Conservation (phyloP, 2,113 vertebrate species). For the Cryptotis parvus region DNA sequence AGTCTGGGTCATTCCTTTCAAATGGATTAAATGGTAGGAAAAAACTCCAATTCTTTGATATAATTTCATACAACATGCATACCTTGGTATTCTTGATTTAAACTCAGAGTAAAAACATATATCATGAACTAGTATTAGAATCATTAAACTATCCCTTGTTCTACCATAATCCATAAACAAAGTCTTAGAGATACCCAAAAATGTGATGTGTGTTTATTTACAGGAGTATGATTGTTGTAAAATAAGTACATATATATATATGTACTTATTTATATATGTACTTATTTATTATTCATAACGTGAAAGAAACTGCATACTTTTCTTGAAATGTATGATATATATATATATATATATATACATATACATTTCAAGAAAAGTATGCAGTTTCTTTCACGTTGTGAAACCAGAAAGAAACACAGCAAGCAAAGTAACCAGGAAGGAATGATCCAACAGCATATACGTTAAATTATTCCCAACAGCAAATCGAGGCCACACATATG, state of each 20-base stretch:
- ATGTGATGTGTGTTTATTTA: not conserved
- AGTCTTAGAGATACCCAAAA: not conserved
- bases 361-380: not conserved
- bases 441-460: no score
- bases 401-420: no score
- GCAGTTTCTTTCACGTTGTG: no score
- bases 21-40: not conserved
- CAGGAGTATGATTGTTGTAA: not conserved
- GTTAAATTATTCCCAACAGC: no score
- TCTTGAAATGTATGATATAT: not conserved
- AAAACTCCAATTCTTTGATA: conserved; percentile 22
- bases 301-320: no score
- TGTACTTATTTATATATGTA: no score
- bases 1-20: conserved; percentile 12
- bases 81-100: conserved; percentile 36
- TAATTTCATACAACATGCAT: conserved; percentile 24
- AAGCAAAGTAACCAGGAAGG: no score
- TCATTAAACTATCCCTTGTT: not conserved
- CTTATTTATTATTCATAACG: no score
- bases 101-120: conserved; percentile 39
- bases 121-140: conserved; percentile 20
- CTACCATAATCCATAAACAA: not conserved
- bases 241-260: not conserved
- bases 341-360: no score
- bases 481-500: no score